These are phyloP conservation scores for Tetranychus piercei DNA, from an alignment of 2,888 invertebrate species.

Conservation along the genomic window DNA sequence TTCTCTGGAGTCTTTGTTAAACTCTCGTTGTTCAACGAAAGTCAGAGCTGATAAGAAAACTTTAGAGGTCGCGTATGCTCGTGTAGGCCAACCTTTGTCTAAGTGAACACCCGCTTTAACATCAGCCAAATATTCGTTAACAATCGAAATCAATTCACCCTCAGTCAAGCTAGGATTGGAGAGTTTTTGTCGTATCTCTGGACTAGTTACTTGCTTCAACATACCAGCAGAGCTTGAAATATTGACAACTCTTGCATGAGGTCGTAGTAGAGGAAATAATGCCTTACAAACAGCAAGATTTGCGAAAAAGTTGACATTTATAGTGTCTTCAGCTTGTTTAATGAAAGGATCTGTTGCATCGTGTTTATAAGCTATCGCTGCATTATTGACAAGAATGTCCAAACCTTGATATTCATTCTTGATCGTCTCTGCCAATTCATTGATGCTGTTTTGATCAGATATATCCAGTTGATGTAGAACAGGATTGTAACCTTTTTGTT, in stretches of 20 bases:
- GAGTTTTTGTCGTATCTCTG: slow-evolving; percentile 32
- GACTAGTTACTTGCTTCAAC: slow-evolving; percentile 43
- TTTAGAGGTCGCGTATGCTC: slow-evolving; percentile 52
- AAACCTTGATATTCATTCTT: slow-evolving; percentile 45
- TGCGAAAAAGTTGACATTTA: slow-evolving; percentile 50
- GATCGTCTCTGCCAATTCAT: slow-evolving; percentile 42
- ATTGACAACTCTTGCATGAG: slow-evolving; percentile 52
- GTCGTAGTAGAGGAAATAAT: slow-evolving; percentile 50
- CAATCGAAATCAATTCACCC: slow-evolving; percentile 42
- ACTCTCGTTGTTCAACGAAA: slow-evolving; percentile 45
- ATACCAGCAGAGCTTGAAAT: slow-evolving; percentile 52
- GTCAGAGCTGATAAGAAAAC: slow-evolving; percentile 51
- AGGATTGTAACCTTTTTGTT: slow-evolving; percentile 36
- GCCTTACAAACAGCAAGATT: slow-evolving; percentile 45
- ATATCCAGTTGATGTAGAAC: slow-evolving; percentile 52
- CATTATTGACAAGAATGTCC: slow-evolving; percentile 56
- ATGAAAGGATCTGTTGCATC: slow-evolving; percentile 43
- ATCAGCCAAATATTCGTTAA: slow-evolving; percentile 46
- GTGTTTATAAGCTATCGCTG: slow-evolving; percentile 49
- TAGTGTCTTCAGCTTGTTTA: slow-evolving; percentile 50
- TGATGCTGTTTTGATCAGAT: slow-evolving; percentile 42
- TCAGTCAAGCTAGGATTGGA: slow-evolving; percentile 41
- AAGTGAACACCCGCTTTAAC: slow-evolving; percentile 38
- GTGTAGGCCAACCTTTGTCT: slow-evolving; percentile 43
- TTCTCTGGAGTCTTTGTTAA: slow-evolving; percentile 36